A percentile compares a stretch with the other conserved stretches of the same genome.
phyloP scores from a whole-genome alignment of 2,797 vertebrate species.

The Alauda arvensis region DNA sequence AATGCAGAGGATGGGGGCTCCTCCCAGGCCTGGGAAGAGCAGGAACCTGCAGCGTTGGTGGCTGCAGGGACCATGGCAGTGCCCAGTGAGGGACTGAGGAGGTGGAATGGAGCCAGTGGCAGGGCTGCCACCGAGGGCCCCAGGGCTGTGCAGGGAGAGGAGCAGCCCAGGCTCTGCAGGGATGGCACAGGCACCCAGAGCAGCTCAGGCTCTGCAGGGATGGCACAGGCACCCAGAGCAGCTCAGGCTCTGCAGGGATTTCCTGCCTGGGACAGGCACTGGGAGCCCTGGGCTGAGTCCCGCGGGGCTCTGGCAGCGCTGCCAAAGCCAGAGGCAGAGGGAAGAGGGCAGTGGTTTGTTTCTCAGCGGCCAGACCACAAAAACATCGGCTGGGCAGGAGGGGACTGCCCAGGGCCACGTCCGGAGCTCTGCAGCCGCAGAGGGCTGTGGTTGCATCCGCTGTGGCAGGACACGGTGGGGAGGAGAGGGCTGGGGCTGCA shows the following conservation, averaged over 20 bases:
- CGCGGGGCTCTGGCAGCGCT: background rate
- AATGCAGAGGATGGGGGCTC: background rate
- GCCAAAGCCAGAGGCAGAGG: background rate
- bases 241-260: background rate
- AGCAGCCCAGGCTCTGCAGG: background rate
- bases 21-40: background rate
- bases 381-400: background rate
- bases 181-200: background rate
- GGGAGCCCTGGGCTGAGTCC: background rate
- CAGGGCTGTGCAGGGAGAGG: too few relatives aligned
- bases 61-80: background rate
- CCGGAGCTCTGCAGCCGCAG: background rate
- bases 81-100: background rate
- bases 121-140: background rate
- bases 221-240: background rate
- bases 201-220: background rate
- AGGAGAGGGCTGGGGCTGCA: background rate
- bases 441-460: background rate
- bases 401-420: background rate
- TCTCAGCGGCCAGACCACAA: rapidly evolving
- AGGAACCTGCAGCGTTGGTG: background rate
- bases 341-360: background rate
- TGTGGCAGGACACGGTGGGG: rapidly evolving
- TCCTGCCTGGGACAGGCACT: background rate
- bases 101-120: background rate